Percentiles rank a stretch among this genome's conserved stretches.
phyloP scores from a whole-genome alignment of 2,888 invertebrate species.

The Steinernema scapterisci region DNA sequence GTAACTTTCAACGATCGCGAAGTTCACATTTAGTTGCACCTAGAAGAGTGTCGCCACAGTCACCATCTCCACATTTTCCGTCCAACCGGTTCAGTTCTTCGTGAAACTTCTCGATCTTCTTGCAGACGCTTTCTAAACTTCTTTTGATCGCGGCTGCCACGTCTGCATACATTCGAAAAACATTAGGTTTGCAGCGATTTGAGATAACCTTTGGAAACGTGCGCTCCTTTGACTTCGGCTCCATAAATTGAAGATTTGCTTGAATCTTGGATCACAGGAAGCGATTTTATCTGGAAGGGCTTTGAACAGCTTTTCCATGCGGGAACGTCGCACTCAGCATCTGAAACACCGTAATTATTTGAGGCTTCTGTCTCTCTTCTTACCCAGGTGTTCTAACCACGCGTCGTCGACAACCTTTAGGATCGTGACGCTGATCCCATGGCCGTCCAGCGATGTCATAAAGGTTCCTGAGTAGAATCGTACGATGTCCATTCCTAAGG shows the following conservation, averaged over 20 bases:
- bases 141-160: constrained; percentile 35
- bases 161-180: constrained; percentile 11
- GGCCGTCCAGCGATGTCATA: constrained; percentile 79
- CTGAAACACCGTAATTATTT: background rate
- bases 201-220: background rate
- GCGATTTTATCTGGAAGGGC: background rate
- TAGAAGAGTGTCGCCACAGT: constrained; percentile 76
- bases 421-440: constrained; percentile 79
- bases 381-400: constrained; percentile 53
- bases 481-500: constrained; percentile 49
- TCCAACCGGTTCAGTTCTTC: constrained; percentile 75
- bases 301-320: background rate
- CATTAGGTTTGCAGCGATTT: background rate
- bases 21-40: constrained; percentile 68
- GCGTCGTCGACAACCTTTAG: constrained; percentile 65
- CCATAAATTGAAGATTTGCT: background rate
- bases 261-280: background rate
- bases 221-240: background rate
- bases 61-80: constrained; percentile 77
- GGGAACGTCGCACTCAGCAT: background rate
- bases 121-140: constrained; percentile 56
- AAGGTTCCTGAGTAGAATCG: constrained; percentile 68
- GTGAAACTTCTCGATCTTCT: constrained; percentile 74
- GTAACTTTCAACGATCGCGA: background rate
- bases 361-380: constrained; percentile 41